Conservation (phyloP, 1,140 invertebrate genomes). For the Brachionus rotundiformis region DNA sequence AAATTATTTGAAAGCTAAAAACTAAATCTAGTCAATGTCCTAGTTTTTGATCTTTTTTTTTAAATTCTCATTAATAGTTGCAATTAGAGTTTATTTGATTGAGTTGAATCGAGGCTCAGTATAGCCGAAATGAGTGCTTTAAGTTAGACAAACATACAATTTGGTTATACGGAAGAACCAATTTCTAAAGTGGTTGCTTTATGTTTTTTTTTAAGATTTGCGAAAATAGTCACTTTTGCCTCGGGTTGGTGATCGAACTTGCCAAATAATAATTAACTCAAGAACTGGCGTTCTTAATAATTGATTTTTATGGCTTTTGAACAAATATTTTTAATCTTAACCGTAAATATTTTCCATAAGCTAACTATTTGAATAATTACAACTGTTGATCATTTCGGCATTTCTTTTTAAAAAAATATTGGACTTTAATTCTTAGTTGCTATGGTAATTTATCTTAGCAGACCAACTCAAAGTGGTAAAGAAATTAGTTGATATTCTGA, state of each 20-base stretch:
- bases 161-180: neutral
- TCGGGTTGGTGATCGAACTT: neutral
- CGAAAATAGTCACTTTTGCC: neutral
- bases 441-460: constrained; percentile 33
- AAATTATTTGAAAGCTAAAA: neutral
- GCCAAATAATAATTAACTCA: neutral
- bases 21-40: constrained; percentile 48
- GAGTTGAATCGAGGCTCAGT: neutral
- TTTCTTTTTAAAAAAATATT: neutral
- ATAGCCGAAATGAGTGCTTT: neutral
- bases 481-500: neutral
- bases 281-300: constrained; percentile 1
- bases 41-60: constrained; percentile 44
- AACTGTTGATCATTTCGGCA: neutral
- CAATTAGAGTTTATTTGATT: constrained; percentile 24
- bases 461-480: neutral
- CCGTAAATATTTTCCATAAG: neutral
- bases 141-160: constrained; percentile 14
- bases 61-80: constrained; percentile 12
- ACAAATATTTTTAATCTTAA: constrained; percentile 5
- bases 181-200: neutral
- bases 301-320: constrained; percentile 4
- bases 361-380: constrained; percentile 20
- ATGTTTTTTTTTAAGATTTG: neutral
- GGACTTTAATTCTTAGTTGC: neutral